A percentile compares a stretch with the other conserved stretches of the same genome.
Conservation (phyloP, 2,888 invertebrate genomes). For the Ecdyonurus torrentis region DNA sequence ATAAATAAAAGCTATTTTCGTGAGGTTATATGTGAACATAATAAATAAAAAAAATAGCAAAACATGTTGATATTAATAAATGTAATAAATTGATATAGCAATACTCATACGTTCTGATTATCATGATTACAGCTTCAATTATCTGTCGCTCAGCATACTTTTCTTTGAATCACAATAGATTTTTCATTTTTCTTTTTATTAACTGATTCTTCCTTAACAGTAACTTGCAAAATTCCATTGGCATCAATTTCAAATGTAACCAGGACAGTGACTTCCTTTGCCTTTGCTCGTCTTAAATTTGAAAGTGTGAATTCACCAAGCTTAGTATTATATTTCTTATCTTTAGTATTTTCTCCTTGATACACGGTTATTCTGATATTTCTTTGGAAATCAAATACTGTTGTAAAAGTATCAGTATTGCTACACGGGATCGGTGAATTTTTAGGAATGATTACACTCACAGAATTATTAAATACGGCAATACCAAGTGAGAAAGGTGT, state of each 20-base stretch:
- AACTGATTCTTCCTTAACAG: background rate
- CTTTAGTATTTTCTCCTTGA: background rate
- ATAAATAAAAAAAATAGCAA: too few species aligned
- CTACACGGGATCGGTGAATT: background rate
- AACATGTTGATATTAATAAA: too few species aligned
- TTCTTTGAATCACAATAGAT: too few species aligned
- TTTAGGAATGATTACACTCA: slow-evolving; percentile 7
- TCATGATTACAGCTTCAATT: too few species aligned
- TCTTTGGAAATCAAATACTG: background rate
- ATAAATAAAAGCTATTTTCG: too few species aligned
- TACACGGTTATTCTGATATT: background rate
- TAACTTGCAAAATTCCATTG: background rate
- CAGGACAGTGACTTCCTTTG: background rate
- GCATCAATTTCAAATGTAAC: background rate
- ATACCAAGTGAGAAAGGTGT: slow-evolving; percentile 11
- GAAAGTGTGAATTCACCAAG: background rate
- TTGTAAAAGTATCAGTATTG: background rate
- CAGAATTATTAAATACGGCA: background rate
- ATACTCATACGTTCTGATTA: too few species aligned
- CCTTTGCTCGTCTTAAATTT: background rate
- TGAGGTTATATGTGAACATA: too few species aligned
- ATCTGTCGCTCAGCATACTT: too few species aligned
- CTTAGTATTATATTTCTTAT: background rate
- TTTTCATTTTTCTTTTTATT: too few species aligned
- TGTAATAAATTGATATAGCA: too few species aligned